Conservation (phyloP, 2,113 vertebrate genomes). For the human region GRCh38 chr11:69624001-69624500, state of each 20-base stretch:
- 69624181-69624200: neutral
- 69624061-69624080: neutral
- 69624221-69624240: accelerated
- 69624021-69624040: neutral
- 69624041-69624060: neutral
- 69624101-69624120: neutral
- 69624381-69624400: neutral
- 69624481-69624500: neutral
- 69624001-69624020: accelerated
- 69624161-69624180: accelerated
- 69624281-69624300: neutral
- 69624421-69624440: neutral
- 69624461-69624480: neutral
- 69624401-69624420: neutral
- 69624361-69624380: neutral
- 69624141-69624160: neutral
- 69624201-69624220: neutral
- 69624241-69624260: accelerated
- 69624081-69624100: neutral
- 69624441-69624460: neutral
- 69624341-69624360: neutral
- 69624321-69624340: neutral
- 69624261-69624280: accelerated
- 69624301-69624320: neutral
- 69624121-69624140: neutral